A percentile compares a stretch with the other conserved stretches of the same genome.
Evolutionary conservation across 2,797 vertebrate genomes (phyloP).

Genomic region (Threskiornis aethiopicus): DNA sequence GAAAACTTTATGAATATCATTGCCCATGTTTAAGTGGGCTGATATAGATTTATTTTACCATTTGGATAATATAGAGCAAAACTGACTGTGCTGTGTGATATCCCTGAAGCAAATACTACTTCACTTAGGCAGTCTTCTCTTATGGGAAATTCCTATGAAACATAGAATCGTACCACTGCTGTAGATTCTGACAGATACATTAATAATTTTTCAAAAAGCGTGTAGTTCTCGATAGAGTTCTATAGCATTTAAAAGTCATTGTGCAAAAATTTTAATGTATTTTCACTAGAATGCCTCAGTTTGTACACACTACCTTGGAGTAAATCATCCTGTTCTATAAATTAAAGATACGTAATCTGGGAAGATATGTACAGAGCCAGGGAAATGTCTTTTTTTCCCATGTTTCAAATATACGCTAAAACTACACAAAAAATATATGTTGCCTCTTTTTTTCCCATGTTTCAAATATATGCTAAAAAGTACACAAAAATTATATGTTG

Average conservation of each 20-base stretch:
- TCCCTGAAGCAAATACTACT: not conserved
- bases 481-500: not conserved
- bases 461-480: not conserved
- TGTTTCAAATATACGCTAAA: not conserved
- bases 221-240: not conserved
- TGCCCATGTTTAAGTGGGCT: not conserved
- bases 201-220: not conserved
- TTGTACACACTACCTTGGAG: not conserved
- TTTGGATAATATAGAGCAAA: not conserved
- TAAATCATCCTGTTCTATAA: not conserved
- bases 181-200: not conserved
- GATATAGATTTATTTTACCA: not conserved
- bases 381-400: not conserved
- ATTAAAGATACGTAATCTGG: no score
- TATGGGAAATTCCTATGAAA: not conserved
- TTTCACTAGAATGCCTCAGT: not conserved
- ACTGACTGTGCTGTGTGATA: not conserved
- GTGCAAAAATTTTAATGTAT: not conserved
- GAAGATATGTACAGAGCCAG: not conserved
- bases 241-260: not conserved
- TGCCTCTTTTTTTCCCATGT: not conserved
- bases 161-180: not conserved
- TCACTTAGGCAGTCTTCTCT: not conserved
- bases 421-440: accelerated
- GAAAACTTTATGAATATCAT: not conserved